These are phyloP conservation scores for Penaeus vannamei DNA, from an alignment of 1,140 invertebrate genomes.

Conservation along the genomic window DNA sequence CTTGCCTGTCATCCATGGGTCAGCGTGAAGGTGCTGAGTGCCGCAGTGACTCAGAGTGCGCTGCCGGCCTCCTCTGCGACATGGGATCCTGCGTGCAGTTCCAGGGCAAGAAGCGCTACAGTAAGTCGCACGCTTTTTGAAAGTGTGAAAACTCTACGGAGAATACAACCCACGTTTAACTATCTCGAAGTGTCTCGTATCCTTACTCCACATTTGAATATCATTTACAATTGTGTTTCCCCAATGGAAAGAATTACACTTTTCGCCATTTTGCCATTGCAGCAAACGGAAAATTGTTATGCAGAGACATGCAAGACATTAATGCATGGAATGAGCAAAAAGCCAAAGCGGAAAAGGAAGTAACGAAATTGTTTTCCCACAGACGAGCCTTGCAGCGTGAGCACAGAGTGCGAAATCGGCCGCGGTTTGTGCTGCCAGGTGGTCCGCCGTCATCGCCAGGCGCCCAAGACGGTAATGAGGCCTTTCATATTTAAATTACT, in stretches of 20 bases:
- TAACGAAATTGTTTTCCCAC: slow-evolving; percentile 36
- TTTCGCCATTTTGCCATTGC: neutral
- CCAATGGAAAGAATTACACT: neutral
- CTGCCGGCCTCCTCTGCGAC: slow-evolving; percentile 57
- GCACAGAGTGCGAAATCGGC: slow-evolving; percentile 87
- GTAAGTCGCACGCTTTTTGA: slow-evolving; percentile 24
- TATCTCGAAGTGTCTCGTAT: neutral
- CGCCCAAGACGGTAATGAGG: slow-evolving; percentile 81
- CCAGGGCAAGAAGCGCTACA: slow-evolving; percentile 63
- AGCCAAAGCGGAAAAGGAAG: too few species aligned
- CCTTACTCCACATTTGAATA: neutral
- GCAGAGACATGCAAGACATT: too few species aligned
- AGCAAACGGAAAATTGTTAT: neutral
- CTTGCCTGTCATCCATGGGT: slow-evolving; percentile 44
- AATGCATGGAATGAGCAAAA: too few species aligned
- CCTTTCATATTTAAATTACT: neutral
- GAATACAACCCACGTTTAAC: neutral
- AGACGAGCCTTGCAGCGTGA: slow-evolving; percentile 87
- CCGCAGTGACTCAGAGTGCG: slow-evolving; percentile 55
- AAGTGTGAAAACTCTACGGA: neutral
- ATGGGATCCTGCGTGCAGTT: slow-evolving; percentile 56
- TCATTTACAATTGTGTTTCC: neutral
- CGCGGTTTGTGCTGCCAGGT: slow-evolving; percentile 90
- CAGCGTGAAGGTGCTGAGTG: slow-evolving; percentile 60
- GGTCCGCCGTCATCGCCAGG: slow-evolving; percentile 86